Conservation (phyloP, 2,113 vertebrate genomes). For the Orycteropus afer region DNA sequence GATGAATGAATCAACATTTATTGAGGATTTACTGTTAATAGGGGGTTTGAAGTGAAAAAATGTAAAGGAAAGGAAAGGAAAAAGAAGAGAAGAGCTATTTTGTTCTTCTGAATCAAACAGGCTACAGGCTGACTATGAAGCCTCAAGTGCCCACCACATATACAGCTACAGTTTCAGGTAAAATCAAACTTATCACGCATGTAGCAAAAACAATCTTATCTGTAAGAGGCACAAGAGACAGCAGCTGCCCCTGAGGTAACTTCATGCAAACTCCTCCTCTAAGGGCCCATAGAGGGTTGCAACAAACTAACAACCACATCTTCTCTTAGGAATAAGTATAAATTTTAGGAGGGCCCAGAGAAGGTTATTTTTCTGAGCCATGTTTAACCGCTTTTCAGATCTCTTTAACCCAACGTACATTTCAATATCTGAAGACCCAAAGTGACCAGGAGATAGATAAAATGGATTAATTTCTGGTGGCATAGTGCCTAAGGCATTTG, state of each 20-base stretch:
- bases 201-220: background rate
- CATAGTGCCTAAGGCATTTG: too few species aligned
- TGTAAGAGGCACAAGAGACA: background rate
- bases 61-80: background rate
- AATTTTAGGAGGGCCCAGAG: background rate
- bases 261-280: background rate
- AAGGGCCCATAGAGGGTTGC: background rate
- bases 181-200: background rate
- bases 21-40: background rate
- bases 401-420: background rate
- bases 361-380: background rate
- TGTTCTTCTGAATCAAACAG: background rate
- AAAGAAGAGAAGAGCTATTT: background rate
- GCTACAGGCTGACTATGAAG: background rate
- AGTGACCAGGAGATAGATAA: background rate
- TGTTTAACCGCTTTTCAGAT: background rate
- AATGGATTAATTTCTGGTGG: too few species aligned
- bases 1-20: background rate
- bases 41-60: background rate
- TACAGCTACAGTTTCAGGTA: background rate
- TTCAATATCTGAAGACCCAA: background rate
- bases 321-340: background rate
- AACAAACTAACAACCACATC: background rate
- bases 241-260: background rate
- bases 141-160: rapidly evolving